A percentile compares a stretch with the other conserved stretches of the same genome.
These are phyloP conservation scores for Batillaria attramentaria DNA, from an alignment of 1,140 invertebrate species.

Conservation along the genomic window DNA sequence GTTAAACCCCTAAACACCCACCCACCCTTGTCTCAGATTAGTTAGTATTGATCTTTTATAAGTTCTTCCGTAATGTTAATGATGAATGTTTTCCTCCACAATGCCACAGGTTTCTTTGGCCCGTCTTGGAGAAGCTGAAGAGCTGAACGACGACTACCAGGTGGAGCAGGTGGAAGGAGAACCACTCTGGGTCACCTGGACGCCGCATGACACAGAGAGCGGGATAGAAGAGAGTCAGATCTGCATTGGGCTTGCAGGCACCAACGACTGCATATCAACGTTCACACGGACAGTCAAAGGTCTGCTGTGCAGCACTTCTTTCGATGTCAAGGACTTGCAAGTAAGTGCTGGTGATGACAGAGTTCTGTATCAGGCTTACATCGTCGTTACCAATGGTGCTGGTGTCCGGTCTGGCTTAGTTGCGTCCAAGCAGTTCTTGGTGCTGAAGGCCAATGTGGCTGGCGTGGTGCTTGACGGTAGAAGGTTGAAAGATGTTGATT, in stretches of 20 bases:
- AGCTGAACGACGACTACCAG: constrained; percentile 37
- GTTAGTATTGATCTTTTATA: neutral
- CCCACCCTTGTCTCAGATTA: neutral
- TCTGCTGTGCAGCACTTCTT: neutral
- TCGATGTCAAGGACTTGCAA: neutral
- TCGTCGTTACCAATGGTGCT: constrained; percentile 45
- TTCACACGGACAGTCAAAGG: neutral
- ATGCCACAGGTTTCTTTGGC: constrained; percentile 44
- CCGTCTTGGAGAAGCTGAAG: constrained; percentile 43
- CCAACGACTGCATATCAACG: neutral
- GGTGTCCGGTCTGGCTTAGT: constrained; percentile 27
- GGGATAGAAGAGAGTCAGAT: constrained; percentile 27
- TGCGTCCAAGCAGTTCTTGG: constrained; percentile 37
- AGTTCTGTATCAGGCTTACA: constrained; percentile 18
- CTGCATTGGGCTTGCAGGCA: constrained; percentile 31
- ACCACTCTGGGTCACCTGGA: constrained; percentile 44
- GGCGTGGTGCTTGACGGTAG: constrained; percentile 48
- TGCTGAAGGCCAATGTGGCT: constrained; percentile 46
- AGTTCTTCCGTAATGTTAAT: neutral
- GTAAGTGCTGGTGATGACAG: neutral
- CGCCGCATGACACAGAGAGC: constrained; percentile 41
- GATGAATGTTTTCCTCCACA: neutral
- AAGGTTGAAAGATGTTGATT: constrained; percentile 39
- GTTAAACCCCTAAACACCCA: too few species aligned
- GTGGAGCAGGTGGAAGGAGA: constrained; percentile 42